phyloP scores from a whole-genome alignment of 2,797 vertebrate genomes.

The Anabas testudineus region DNA sequence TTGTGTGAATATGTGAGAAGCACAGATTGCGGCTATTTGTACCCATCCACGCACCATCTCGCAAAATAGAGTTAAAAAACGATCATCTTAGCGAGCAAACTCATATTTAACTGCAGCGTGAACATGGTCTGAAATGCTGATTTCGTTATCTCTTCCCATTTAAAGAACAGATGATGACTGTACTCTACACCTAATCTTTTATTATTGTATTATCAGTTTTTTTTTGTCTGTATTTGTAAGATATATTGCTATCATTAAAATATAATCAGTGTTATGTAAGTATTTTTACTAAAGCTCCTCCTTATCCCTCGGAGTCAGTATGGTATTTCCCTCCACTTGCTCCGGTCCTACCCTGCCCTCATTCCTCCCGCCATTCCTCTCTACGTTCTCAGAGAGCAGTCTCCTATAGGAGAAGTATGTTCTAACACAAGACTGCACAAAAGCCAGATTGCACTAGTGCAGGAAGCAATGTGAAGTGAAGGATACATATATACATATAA shows the following conservation, averaged over 20 bases:
- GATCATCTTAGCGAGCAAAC: no score
- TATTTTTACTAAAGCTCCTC: slow-evolving; percentile 34
- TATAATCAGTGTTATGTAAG: slow-evolving; percentile 6
- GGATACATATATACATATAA: no score
- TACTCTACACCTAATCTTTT: no score
- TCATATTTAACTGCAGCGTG: background rate
- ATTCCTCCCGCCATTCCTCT: slow-evolving; percentile 26
- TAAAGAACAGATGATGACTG: background rate
- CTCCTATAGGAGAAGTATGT: slow-evolving; percentile 16
- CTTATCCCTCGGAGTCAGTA: slow-evolving; percentile 45
- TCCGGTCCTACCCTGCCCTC: slow-evolving; percentile 19
- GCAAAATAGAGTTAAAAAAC: background rate
- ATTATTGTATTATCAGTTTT: background rate
- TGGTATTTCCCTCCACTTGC: slow-evolving; percentile 56
- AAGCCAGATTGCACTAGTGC: slow-evolving; percentile 5
- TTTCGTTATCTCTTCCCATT: no score
- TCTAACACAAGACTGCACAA: slow-evolving; percentile 27
- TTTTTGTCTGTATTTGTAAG: background rate
- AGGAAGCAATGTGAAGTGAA: slow-evolving; percentile 7
- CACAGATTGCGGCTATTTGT: background rate
- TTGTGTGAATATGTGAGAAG: background rate
- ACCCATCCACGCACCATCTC: background rate
- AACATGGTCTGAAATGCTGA: background rate
- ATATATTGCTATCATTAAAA: background rate
- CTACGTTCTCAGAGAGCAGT: slow-evolving; percentile 31